Evolutionary conservation across 1,140 invertebrate species (phyloP), one percentile per base, ranked within the genome.

Genomic region (Hylaeus volcanicus): DNA sequence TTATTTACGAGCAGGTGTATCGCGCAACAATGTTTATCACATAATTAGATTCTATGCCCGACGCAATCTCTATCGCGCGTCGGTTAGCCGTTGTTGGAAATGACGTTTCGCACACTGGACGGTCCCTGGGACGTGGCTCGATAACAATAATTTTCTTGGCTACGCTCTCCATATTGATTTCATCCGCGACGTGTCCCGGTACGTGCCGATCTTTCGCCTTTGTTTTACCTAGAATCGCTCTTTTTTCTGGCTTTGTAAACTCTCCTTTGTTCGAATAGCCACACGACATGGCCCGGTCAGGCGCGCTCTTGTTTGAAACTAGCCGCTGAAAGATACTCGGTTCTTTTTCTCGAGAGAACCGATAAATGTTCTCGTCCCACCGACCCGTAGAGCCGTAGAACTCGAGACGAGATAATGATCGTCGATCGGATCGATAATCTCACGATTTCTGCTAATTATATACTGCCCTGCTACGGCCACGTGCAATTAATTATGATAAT

Each of bases 1-100:
- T 88, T 88, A 88, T 88, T 88, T 88, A 86, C 83, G 63, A 68
- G 80, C 81, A 86, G 86, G 86, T 88, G 86, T 80, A 85, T 60
- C 70, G 63, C 77, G 76, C 83, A 87, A 88, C 82, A 88, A 85
- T 88, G 86, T 88, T 88, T 88, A 87, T 88, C 86, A 74, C 81
- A 77, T 87, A 88, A 88, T 88, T 88, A 88, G 86, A 88, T 88
- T 85, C 86, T 76, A 85, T 75, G 81, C 79, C 53, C 79, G 73
- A 26, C 45, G 65, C 82, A 83, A 86, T 86, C 81, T 85, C 81
- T 86, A 86, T 86, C 85, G 71, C 76, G 69, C 73, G 70, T 65
- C 65, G 75, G 74, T 73, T 63, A 37, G 74, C 6, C 48, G 45
- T 8, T 41, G 61, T 58, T 65, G 56, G 79, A 77, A 83, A 86